Evolutionary conservation across 2,797 vertebrate species (phyloP).

Genomic region (Meriones psammophilus): DNA sequence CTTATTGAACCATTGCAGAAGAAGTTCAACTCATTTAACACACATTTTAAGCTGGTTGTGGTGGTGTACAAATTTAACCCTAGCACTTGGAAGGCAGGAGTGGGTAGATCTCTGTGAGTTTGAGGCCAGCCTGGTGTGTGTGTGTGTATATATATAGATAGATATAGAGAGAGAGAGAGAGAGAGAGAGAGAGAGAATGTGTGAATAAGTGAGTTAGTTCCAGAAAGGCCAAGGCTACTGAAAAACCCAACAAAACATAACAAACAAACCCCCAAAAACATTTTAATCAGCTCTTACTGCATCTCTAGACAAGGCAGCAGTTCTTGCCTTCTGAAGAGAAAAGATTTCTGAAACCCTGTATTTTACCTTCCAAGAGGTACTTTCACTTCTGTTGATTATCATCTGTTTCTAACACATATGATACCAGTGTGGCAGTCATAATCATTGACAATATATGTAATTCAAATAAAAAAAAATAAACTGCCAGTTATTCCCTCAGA

Average conservation of each 20-base stretch:
- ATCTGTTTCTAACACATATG: slow-evolving; percentile 25
- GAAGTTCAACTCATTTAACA: slow-evolving; percentile 30
- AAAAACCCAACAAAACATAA: neutral
- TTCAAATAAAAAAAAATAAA: slow-evolving; percentile 48
- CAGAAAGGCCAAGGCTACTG: neutral
- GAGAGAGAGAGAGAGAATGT: no score
- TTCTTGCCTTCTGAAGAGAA: neutral
- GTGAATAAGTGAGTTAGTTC: neutral
- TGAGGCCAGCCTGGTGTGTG: neutral
- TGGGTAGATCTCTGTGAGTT: neutral
- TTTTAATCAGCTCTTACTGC: neutral
- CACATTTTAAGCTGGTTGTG: neutral
- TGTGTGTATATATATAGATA: no score
- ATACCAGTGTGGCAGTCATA: neutral
- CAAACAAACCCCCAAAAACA: neutral
- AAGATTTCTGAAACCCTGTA: neutral
- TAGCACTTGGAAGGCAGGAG: neutral
- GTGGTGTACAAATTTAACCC: neutral
- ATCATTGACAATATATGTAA: slow-evolving; percentile 28
- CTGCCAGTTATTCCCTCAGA: slow-evolving; percentile 10
- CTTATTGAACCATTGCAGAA: neutral
- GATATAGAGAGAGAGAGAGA: no score
- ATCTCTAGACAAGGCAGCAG: slow-evolving; percentile 33
- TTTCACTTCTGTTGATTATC: neutral
- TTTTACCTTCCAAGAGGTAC: slow-evolving; percentile 25